These are phyloP conservation scores for Phthorimaea operculella DNA, from an alignment of 1,140 invertebrate genomes.

Conservation along the genomic window DNA sequence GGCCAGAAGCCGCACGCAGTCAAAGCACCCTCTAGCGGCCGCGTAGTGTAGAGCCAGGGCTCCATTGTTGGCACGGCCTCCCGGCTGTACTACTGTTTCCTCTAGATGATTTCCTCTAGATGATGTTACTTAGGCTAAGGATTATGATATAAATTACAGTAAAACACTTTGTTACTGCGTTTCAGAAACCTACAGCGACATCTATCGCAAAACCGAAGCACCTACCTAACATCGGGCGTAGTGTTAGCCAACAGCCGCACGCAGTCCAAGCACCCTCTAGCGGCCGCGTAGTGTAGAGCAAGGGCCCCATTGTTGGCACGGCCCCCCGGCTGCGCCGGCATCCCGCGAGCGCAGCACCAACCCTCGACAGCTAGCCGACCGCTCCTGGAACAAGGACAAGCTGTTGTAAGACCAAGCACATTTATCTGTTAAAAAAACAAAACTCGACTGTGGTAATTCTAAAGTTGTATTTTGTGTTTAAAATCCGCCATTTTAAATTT, in stretches of 20 bases:
- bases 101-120: too few relatives aligned
- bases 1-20: conserved; percentile 83
- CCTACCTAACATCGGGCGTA: conserved; percentile 80
- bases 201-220: conserved; percentile 15
- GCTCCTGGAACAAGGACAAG: conserved; percentile 31
- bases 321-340: conserved; percentile 40
- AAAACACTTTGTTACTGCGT: too few relatives aligned
- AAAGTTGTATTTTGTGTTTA: too few relatives aligned
- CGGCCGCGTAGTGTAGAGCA: conserved; percentile 87
- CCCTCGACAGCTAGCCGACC: conserved; percentile 57
- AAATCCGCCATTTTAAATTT: too few relatives aligned
- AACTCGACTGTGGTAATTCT: too few relatives aligned
- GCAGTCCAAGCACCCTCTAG: conserved; percentile 84
- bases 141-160: too few relatives aligned
- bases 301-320: conserved; percentile 71
- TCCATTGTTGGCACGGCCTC: conserved; percentile 62
- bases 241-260: conserved; percentile 83
- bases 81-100: too few relatives aligned
- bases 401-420: too few relatives aligned
- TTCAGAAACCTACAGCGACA: neutral
- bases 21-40: conserved; percentile 83
- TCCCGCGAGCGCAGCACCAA: conserved; percentile 54
- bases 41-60: conserved; percentile 88
- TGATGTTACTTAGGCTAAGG: too few relatives aligned
- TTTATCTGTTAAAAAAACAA: too few relatives aligned